Base-by-base conservation (phyloP, 1,140 invertebrate genomes). In the Drosophila sp. region DNA sequence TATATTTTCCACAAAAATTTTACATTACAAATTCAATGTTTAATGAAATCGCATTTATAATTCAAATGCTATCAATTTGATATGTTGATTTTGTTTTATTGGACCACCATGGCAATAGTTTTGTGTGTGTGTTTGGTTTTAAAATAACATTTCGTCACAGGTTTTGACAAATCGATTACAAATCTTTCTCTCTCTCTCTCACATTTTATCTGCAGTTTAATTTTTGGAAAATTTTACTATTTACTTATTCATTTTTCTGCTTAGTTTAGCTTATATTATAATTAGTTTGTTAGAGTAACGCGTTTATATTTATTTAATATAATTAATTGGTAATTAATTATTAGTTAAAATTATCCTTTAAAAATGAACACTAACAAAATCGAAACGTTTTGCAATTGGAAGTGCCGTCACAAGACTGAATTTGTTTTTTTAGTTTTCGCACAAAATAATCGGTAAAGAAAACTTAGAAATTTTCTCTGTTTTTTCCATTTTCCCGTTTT, bases 361-460 rank as follows among this genome's bases (percentile, higher is more conserved):
- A 29, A 8, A 61, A 29, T 44, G 29, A 55, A 68, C 75, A 8
- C 44, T 44, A 10, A 54, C 11, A 29, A 8, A 58, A 66, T 35
- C 33, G 33, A 73, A 64, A 89, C 84, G 76, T 75, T 79, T 70
- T 70, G 55, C 70, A 71, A 72, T 47, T 66, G 69, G 70, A 56
- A 84, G 64, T 63, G 77, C 68, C 84, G 57, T 29, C 67, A 68
- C 44, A 64, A 76, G 80, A 89, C 84, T 89, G 77, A 89, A 76
- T 33, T 55, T 41, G 38, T 30, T 55, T 67, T 35, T 58, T 25
- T 55, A 55, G 66, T 66, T 61, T 70, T 44, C 32, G 11, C 30
- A 23, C 41, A 71, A 75, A 89, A 87, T 89, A 89, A 89, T 89
- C 74, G 61, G 56, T 64, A 69, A 89, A 89, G 84, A 89, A 89